Evolutionary conservation across 2,888 invertebrate genomes (phyloP), one percentile per base, ranked within the genome.

Genomic region (Limnephilus rhombicus): DNA sequence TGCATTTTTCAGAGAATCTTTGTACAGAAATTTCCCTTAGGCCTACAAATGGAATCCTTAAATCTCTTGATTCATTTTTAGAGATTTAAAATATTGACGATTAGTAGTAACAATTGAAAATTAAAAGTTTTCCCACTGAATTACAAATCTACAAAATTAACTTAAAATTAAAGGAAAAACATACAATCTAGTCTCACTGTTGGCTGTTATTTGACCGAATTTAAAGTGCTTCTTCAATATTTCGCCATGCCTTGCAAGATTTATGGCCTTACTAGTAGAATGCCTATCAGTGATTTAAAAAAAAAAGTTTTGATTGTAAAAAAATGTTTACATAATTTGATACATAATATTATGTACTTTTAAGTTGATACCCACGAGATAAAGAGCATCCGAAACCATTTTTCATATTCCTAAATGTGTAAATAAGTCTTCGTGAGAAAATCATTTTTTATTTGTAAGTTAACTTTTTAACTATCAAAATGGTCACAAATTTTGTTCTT

Each of bases 111-210:
- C 41, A 41, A 68, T 68, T 68, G 68, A 68, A 68, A 68, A 68
- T 68, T 68, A 68, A 68, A 68, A 5, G 68, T 68, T 24, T 68
- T 9, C 68, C 68, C 68, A 9, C 68, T 68, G 68, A 68, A 68
- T 68, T 68, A 68, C 68, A 68, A 68, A 68, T 68, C 68, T 68
- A 68, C 34, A 85, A 85, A 85, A 85, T 85, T 85, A 85, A 24
- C 85, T 24, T 85, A 85, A 34, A 85, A 41, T 85, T 37, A 85
- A 24, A 85, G 34, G 34, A 85, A 85, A 87, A 87, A 87, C 87
- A 87, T 87, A 87, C 53, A 87, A 87, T 87, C 53, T 87, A 87
- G 87, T 83, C 49, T 87, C 87, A 53, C 87, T 45, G 45, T 86
- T 86, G 85, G 45, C 41, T 37, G 41, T 31, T 37, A 83, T 83